Evolutionary conservation across 2,888 invertebrate species (phyloP), one percentile per base, ranked within the genome.

Genomic region (Spisula subtruncata): DNA sequence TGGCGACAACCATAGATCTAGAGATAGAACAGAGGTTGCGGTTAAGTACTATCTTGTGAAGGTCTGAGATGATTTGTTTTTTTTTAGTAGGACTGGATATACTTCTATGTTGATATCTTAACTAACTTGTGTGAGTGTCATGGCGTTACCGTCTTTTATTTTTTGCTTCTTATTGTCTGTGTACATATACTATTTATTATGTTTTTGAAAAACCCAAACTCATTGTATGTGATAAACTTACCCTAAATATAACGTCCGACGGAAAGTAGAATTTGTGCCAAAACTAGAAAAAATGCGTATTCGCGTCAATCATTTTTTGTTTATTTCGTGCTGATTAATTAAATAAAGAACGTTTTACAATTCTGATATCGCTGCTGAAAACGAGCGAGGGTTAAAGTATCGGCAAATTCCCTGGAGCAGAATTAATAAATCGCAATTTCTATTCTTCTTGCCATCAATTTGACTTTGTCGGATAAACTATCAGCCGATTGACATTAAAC

Each of bases 351-450:
- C 10, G 25, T 25, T 25, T 25, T 25, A 25, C 60, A 66, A 25
- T 25, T 66, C n/a, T 66, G 25, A 66, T n/a, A 66, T 66, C 25
- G 60, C 60, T 25, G 60, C 60, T 66, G 60, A 66, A 66, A 66
- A 66, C n/a, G 60, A 66, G 60, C 60, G 25, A 25, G 6, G 60
- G n/a, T 25, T 66, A 25, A 66, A 25, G 60, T 66, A 66, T 66
- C 60, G 60, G n/a, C 60, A 20, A 66, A 66, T 66, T 66, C 60
- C n/a, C 60, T n/a, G 60, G 60, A 25, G 60, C 60, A 66, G 60
- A 66, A 66, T 66, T 66, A 66, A 66, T 66, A 66, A 66, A 66
- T n/a, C 25, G 60, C 60, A 66, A 25, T 66, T 66, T 66, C 60
- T n/a, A 66, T 66, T 66, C 60, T 66, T 66, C 25, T 5, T 66